Base-by-base conservation (phyloP, 2,113 vertebrate genomes). In the Lethenteron reissneri region DNA sequence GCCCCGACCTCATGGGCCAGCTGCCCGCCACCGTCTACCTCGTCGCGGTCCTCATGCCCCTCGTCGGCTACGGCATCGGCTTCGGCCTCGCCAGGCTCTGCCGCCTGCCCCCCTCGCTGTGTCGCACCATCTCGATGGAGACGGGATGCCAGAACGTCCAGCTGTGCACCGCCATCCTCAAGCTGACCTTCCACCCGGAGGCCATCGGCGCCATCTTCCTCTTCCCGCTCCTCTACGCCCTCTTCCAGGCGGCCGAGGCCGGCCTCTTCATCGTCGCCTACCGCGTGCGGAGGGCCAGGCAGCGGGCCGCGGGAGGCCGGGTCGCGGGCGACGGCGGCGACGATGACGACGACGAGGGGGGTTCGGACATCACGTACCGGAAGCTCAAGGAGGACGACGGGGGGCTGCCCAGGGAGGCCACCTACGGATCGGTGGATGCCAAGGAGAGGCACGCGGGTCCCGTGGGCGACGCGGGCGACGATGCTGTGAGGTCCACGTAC, bases 61-160 rank as follows among this genome's bases (percentile, higher is more conserved):
- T 89, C 72, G 85, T 84, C 0, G 94, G 94, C 69, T 95, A 92
- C 0, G 85, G 83, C 1, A 82, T 87, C 1, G 94, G 94, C 58
- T 99, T 95, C 0, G 90, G 92, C 72, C 79, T 99, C 73, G 92
- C 88, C 1, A 74, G 80, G 0, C 74, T 92, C 74, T 95, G 95
- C 73, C 82, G 78, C 56, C 84, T 97, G 72, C 85, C 90, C 0
- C 87, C 90, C 3, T 89, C 84, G 81, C 82, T 88, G 80, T 80
- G 85, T 73, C 82, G 94, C 77, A 83, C 92, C 0, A 88, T 99
- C 1, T 95, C 90, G 12, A 74, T 97, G 80, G 94, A 95, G 78
- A 99, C 92, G 0, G 94, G 94, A 0, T 97, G 94, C 78, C 92
- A 97, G 80, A 99, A 99, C 1, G 88, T 99, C 71, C 94, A 99